Base-by-base conservation (phyloP, 2,888 invertebrate species). In the Mystacides longicornis region DNA sequence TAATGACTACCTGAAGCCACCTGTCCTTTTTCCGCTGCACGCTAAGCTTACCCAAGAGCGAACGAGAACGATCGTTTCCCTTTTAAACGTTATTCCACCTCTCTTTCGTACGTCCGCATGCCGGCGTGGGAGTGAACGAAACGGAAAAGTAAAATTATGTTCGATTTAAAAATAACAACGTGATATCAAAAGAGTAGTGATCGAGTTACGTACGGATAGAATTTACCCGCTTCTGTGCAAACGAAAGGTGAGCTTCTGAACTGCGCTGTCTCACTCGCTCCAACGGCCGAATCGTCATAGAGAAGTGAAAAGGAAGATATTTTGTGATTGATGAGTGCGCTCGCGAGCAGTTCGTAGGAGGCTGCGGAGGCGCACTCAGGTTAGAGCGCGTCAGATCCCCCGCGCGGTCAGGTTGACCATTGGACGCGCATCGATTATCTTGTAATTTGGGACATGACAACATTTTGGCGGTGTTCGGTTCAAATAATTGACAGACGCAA, bases 21-120 rank as follows among this genome's bases (percentile, higher is more conserved):
- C 76, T 74, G 75, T 77, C 77, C 75, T 75, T 76, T n/a, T 74
- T 77, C 77, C 67, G 72, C 69, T 73, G 66, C 68, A 74, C 31
- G 71, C n/a, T 37, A 77, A 70, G 77, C 76, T 73, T 72, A 75
- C 66, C 72, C 74, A 63, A 73, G 75, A 71, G 69, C 71, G 69
- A 71, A 72, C 70, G 75, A 76, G 76, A 75, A 75, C 73, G 75
- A 75, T 31, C 55, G 45, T 21, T 21, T 16, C 31, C 7, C 42
- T 49, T 45, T 31, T 23, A 23, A 48, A 48, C 18, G 5, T 48
- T 23, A n/a, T 23, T 52, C 49, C 49, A 43, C 20, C 54, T 54
- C 56, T 23, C 45, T 51, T 43, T 4, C 27, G 19, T 31, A 5
- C 5, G 11, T 14, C 9, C n/a, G 19, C 20, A 22, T 49, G 31